A percentile compares a stretch with the other conserved stretches of the same genome.
Evolutionary conservation across 30 jellyfish, hydroid and myxozoan genomes (phyloP).

Genomic region (Turritopsis dohrnii): DNA sequence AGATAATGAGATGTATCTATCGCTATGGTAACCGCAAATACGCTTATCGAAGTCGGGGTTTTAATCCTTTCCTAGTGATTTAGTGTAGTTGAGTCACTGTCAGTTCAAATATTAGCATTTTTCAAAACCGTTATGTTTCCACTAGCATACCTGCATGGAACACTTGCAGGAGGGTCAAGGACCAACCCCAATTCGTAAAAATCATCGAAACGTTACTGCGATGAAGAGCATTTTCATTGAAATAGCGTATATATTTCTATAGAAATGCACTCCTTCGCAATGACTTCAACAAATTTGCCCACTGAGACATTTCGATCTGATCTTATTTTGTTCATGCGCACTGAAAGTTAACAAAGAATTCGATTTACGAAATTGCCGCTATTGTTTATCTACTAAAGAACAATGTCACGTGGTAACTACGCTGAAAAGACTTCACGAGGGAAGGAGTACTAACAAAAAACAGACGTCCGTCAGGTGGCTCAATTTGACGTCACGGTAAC

Average conservation of each 20-base stretch:
- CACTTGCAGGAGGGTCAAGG: neutral
- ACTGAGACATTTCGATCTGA: no score
- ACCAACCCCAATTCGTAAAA: no score
- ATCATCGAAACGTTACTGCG: no score
- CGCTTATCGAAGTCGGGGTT: neutral
- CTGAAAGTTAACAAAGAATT: no score
- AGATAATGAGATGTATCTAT: neutral
- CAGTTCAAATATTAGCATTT: neutral
- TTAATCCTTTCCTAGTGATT: neutral
- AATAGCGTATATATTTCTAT: no score
- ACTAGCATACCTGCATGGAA: neutral
- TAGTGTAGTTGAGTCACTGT: neutral
- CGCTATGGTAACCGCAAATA: neutral
- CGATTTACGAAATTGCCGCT: no score
- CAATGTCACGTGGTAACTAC: neutral
- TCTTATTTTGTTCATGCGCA: no score
- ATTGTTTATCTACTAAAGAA: no score
- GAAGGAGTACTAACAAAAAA: neutral
- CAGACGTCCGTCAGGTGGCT: neutral
- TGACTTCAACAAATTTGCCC: no score
- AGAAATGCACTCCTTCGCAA: no score
- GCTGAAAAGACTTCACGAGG: neutral
- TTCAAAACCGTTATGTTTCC: neutral
- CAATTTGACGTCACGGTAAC: neutral
- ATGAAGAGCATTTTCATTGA: no score